phyloP scores from a whole-genome alignment of 2,113 vertebrate species.

The Gila orcuttii region DNA sequence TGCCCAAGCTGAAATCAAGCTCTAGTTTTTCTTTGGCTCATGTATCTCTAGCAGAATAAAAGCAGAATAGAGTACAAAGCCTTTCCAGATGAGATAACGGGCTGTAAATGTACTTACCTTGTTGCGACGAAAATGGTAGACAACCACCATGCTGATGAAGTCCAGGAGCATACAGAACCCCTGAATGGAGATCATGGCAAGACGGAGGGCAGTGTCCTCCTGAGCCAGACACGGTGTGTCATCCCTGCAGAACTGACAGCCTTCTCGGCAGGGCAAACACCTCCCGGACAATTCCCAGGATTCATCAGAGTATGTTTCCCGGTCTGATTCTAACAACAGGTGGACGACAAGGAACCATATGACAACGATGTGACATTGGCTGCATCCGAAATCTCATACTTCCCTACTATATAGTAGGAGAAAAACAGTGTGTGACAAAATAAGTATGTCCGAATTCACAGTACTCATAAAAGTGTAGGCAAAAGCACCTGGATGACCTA shows the following conservation, averaged over 20 bases:
- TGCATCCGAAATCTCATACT: too few relatives aligned
- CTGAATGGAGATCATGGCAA: constrained; percentile 92
- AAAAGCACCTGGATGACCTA: too few relatives aligned
- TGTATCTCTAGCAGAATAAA: constrained; percentile 16
- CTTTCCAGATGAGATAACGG: not conserved
- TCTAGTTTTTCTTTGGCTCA: not conserved
- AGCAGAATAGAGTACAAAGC: not conserved
- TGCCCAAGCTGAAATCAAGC: constrained; percentile 12
- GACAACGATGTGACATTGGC: not conserved
- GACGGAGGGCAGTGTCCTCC: constrained; percentile 85
- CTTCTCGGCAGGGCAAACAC: constrained; percentile 91
- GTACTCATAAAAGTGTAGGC: too few relatives aligned
- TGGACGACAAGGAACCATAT: not conserved
- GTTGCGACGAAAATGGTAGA: constrained; percentile 93
- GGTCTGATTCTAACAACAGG: constrained; percentile 77
- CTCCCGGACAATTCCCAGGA: constrained; percentile 77
- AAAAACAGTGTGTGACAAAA: too few relatives aligned
- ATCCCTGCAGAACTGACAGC: constrained; percentile 88
- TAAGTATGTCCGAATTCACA: too few relatives aligned
- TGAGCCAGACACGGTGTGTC: constrained; percentile 91
- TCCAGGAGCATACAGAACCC: constrained; percentile 90
- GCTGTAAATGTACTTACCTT: constrained; percentile 79
- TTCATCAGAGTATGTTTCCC: constrained; percentile 63
- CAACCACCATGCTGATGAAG: constrained; percentile 88
- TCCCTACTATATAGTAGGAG: too few relatives aligned